Evolutionary conservation across 2,797 vertebrate species (phyloP).

Genomic region (Sarcoramphus papa): DNA sequence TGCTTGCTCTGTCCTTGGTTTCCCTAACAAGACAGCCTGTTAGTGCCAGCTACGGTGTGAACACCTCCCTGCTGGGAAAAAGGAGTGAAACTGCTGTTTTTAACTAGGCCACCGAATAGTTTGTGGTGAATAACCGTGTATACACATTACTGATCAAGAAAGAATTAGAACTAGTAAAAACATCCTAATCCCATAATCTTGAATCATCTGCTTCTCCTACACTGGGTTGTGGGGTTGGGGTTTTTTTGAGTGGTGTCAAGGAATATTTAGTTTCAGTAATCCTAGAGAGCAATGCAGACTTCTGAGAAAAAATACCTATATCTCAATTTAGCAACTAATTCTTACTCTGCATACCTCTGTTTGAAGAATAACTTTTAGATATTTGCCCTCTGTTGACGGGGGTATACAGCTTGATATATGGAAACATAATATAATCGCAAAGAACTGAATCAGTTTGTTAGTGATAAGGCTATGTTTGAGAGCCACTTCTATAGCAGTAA

Average conservation of each 20-base stretch:
- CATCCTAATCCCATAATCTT: not conserved
- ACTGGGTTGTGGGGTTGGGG: not conserved
- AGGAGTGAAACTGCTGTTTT: not conserved
- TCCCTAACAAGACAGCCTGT: not conserved
- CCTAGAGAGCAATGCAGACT: not conserved
- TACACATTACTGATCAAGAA: not conserved
- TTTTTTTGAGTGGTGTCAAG: not conserved
- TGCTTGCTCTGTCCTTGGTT: not conserved
- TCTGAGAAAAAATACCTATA: not conserved
- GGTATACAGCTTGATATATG: fast-evolving
- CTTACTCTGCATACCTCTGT: not conserved
- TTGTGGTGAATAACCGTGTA: not conserved
- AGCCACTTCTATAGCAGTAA: not conserved
- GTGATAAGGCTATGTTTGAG: not conserved
- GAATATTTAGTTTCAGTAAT: not conserved
- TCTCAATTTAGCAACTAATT: not conserved
- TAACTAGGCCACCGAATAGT: not conserved
- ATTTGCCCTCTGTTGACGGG: not conserved
- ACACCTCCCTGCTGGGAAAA: constrained; percentile 15
- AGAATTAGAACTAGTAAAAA: constrained; percentile 24
- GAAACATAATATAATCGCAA: not conserved
- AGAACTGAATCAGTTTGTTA: not conserved
- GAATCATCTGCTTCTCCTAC: not conserved
- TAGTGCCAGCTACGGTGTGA: not conserved
- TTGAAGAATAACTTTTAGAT: not conserved